These are phyloP conservation scores for Kryptolebias marmoratus DNA, from an alignment of 2,113 vertebrate species.

Conservation along the genomic window DNA sequence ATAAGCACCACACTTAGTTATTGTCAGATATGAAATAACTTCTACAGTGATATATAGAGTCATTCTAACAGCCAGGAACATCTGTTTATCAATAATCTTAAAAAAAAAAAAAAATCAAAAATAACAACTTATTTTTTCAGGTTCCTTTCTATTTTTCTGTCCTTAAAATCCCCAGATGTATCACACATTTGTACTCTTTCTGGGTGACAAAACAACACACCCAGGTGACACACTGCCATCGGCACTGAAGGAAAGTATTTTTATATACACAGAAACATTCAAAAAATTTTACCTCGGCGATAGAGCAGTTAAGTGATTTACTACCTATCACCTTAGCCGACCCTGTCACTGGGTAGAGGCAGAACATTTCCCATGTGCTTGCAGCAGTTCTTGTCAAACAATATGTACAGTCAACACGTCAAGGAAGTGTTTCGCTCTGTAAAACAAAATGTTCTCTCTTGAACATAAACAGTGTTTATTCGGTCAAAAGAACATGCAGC, in stretches of 20 bases:
- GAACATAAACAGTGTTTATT: background rate
- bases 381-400: background rate
- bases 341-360: background rate
- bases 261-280: background rate
- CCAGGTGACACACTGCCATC: background rate
- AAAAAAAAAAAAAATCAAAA: background rate
- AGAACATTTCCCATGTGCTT: background rate
- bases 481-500: background rate
- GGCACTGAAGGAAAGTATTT: background rate
- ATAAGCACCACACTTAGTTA: background rate
- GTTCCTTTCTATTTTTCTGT: background rate
- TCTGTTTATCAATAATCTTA: background rate
- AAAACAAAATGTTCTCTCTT: background rate
- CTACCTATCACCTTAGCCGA: background rate
- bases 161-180: background rate
- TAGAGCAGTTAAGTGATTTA: background rate
- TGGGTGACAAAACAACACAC: background rate
- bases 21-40: background rate
- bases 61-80: background rate
- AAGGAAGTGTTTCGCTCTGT: background rate
- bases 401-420: background rate
- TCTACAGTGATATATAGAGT: background rate
- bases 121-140: background rate
- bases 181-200: background rate
- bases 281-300: slow-evolving; percentile 4